These are phyloP conservation scores for Cettia cetti DNA, from an alignment of 2,113 vertebrate species.

Conservation along the genomic window DNA sequence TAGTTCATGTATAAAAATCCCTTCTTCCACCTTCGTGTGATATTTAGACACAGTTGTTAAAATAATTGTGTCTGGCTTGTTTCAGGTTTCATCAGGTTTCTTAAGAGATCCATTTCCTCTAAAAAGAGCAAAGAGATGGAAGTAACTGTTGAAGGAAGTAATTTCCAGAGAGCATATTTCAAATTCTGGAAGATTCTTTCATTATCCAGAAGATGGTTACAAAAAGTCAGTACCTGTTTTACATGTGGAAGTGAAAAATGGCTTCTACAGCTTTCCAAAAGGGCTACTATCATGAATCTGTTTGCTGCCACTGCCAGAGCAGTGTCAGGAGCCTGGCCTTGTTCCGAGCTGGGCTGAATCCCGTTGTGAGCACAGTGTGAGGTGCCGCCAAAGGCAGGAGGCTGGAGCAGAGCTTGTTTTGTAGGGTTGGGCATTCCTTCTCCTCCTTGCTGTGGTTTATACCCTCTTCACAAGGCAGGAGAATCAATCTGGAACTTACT, in stretches of 20 bases:
- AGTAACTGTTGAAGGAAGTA: not conserved
- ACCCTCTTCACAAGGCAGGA: not conserved
- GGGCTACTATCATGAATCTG: not conserved
- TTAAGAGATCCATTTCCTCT: not conserved
- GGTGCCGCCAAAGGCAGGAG: not conserved
- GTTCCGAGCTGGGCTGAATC: not conserved
- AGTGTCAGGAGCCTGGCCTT: not conserved
- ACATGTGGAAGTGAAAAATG: not conserved
- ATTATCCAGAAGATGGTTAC: not conserved
- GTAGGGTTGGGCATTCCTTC: not conserved
- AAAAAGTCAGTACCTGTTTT: not conserved
- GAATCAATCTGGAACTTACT: not conserved
- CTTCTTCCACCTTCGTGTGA: not conserved
- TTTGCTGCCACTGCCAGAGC: not conserved
- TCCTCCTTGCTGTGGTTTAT: not conserved
- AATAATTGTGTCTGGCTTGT: not conserved
- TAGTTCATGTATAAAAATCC: not conserved
- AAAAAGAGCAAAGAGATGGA: not conserved
- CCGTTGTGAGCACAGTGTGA: not conserved
- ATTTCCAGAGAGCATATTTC: not conserved
- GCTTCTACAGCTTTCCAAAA: not conserved
- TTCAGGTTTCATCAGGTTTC: not conserved
- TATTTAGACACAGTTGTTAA: not conserved
- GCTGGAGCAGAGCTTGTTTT: not conserved
- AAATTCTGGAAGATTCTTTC: not conserved